Base-by-base conservation (phyloP, 2,888 invertebrate genomes). In the Linyphia triangularis region DNA sequence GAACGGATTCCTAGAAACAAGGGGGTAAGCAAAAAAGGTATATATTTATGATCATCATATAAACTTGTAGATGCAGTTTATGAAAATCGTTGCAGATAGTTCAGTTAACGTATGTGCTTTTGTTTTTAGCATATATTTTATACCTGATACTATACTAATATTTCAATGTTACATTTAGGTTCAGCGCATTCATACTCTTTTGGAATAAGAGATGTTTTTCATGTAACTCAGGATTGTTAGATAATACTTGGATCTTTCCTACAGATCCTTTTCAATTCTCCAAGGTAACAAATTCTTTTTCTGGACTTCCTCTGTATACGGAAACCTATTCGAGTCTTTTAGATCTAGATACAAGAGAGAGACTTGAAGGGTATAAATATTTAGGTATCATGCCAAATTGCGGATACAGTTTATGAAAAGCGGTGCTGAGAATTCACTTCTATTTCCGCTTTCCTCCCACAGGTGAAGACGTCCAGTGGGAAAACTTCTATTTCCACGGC, bases 351-450 rank as follows among this genome's bases (percentile, higher is more conserved):
- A 63, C 82, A 72, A 82, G 72, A 28, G 70, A 61, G 70, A 70
- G 24, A 10, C 33, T 24, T 81, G 69, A 82, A 26, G 63, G 63
- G 82, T 72, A 82, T 82, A 82, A 82, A 82, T 82, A 82, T 82
- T 82, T 82, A 82, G 82, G 72, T 61, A 82, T 65, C 61, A 40
- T 72, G 82, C 82, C 82, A 82, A 82, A 82, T 72, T 72, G 72
- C 70, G 72, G 82, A 82, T 70, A 72, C 61, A 72, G 82, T 82
- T 82, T 82, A 82, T 82, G 72, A 82, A 82, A 82, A 30, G 82
- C 70, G 59, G 61, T 30, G 59, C 43, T 43, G 79, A 51, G 43
- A 67, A 67, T 63, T 57, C 51, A 22, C 16, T 30, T 65, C 79
- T 57, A 67, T 79, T 79, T 67, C 43, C 78, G 65, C 28, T 75